Conservation (phyloP, 2,113 vertebrate species). For the Paralichthys olivaceus region DNA sequence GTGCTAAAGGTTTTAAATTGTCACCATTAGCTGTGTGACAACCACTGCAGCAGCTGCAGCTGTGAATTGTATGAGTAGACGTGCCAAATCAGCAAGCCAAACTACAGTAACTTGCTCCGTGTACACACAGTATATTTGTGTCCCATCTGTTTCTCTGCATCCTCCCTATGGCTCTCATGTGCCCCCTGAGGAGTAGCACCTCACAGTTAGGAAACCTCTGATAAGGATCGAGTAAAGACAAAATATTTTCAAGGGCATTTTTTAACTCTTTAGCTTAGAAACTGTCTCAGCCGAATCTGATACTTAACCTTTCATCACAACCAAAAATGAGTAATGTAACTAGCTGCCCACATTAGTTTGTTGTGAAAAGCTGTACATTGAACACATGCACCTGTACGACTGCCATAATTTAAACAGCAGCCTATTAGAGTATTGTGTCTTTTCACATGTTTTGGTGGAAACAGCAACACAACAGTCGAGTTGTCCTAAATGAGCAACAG, state of each 20-base stretch:
- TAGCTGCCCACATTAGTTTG: background rate
- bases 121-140: background rate
- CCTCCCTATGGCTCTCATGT: background rate
- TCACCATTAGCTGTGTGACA: background rate
- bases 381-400: background rate
- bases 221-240: background rate
- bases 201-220: background rate
- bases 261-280: no score
- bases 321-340: background rate
- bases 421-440: background rate
- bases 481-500: slow-evolving; percentile 16
- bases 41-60: background rate
- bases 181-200: background rate
- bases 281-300: no score
- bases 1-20: background rate
- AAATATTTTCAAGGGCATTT: no score
- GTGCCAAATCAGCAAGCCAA: background rate
- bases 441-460: background rate
- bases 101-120: background rate
- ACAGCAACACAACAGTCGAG: slow-evolving; percentile 1
- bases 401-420: background rate
- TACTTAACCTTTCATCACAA: no score
- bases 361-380: background rate
- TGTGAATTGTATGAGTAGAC: background rate
- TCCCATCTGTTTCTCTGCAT: background rate